A percentile compares a stretch with the other conserved stretches of the same genome.
Conservation (phyloP, 64 coral and sea anemone species). For the Astreopora myriophthalma region DNA sequence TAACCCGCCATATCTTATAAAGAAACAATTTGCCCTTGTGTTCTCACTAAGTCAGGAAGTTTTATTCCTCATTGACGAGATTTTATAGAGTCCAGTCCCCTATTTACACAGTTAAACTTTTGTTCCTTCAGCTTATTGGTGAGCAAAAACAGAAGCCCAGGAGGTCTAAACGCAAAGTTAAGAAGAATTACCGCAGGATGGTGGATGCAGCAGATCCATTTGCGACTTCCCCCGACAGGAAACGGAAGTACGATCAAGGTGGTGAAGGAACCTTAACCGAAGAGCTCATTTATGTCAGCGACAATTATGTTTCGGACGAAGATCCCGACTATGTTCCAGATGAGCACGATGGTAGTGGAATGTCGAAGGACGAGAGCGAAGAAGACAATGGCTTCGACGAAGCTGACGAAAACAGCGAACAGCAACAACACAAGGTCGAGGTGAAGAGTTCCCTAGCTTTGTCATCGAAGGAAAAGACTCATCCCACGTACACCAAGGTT, state of each 20-base stretch:
- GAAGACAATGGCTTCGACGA: background rate
- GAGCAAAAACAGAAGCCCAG: background rate
- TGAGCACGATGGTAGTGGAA: background rate
- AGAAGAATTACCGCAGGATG: background rate
- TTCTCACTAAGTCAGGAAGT: too few species aligned
- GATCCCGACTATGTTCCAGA: slow-evolving; percentile 39
- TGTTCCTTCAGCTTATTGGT: background rate
- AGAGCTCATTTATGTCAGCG: background rate
- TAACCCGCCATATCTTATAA: too few species aligned
- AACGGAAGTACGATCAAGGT: slow-evolving; percentile 9
- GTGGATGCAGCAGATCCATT: slow-evolving; percentile 16
- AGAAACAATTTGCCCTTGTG: too few species aligned
- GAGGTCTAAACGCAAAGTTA: slow-evolving; percentile 14
- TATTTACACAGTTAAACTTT: too few species aligned
- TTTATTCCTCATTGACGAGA: too few species aligned
- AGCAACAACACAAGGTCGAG: background rate
- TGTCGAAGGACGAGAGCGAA: background rate
- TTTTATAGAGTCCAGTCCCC: too few species aligned
- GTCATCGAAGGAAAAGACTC: background rate
- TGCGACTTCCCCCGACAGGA: slow-evolving; percentile 6
- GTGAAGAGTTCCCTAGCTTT: background rate
- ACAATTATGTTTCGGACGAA: slow-evolving; percentile 12
- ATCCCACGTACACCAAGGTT: background rate
- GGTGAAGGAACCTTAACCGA: slow-evolving; percentile 3
- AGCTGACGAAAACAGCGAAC: background rate